Evolutionary conservation across 2,888 invertebrate species (phyloP).

Genomic region (Leuctra nigra): DNA sequence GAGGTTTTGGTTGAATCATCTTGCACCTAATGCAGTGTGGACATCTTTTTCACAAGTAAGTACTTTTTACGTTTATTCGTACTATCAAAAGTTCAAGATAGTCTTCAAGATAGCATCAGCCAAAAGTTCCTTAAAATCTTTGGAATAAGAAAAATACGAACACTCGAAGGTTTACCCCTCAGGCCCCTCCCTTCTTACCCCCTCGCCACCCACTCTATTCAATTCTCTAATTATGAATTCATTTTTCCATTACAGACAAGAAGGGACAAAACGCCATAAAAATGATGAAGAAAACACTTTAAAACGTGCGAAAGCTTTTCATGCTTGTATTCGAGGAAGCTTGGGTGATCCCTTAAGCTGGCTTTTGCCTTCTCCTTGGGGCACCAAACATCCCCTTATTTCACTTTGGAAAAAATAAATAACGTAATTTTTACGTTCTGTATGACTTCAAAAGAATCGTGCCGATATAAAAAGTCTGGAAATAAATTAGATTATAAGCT

Average conservation of each 20-base stretch:
- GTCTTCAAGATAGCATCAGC: not conserved
- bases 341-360: conserved; percentile 23
- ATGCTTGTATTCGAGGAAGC: conserved; percentile 11
- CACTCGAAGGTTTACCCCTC: not conserved
- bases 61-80: too few species aligned
- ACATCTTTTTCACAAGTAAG: too few species aligned
- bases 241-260: conserved; percentile 28
- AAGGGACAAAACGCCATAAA: conserved; percentile 9
- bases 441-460: conserved; percentile 34
- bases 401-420: conserved; percentile 27
- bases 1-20: too few species aligned
- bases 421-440: conserved; percentile 32
- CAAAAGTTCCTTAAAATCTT: not conserved
- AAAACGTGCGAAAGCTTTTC: conserved; percentile 8
- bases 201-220: conserved; percentile 6
- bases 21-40: too few species aligned
- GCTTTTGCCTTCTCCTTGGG: conserved; percentile 20
- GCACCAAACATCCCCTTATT: conserved; percentile 20
- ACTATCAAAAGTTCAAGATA: too few species aligned
- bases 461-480: conserved; percentile 32
- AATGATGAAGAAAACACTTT: conserved; percentile 18
- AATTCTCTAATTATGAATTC: conserved; percentile 29
- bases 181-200: not conserved
- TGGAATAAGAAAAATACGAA: not conserved
- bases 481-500: conserved; percentile 35